Evolutionary conservation across 1,140 invertebrate species (phyloP).

Genomic region (Musca vetustissima): DNA sequence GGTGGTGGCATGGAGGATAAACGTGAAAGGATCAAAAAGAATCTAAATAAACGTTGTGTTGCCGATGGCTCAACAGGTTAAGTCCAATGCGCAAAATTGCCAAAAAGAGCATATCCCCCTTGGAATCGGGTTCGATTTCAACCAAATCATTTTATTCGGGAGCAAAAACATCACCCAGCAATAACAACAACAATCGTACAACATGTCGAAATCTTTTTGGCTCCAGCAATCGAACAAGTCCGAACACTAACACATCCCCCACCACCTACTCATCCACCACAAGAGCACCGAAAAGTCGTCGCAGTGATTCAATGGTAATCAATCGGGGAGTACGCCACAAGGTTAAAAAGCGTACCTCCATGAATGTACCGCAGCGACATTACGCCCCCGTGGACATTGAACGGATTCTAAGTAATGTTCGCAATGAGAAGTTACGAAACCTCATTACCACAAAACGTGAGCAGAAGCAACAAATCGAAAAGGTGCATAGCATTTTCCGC

Average conservation of each 20-base stretch:
- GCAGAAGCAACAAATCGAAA: constrained; percentile 43
- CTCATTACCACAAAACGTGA: constrained; percentile 42
- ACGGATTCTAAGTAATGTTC: constrained; percentile 36
- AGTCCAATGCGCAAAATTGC: constrained; percentile 9
- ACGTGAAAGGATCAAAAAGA: background rate
- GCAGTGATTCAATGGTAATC: background rate
- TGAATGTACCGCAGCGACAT: background rate
- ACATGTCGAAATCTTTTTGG: constrained; percentile 8
- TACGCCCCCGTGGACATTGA: constrained; percentile 34
- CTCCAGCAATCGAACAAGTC: background rate
- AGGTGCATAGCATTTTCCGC: constrained; percentile 45
- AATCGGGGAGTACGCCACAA: constrained; percentile 46
- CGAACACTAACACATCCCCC: background rate
- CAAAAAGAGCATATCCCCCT: background rate
- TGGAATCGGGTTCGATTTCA: constrained; percentile 13
- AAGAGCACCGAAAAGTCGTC: background rate
- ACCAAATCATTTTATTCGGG: constrained; percentile 26
- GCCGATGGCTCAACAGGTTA: background rate
- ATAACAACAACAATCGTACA: background rate
- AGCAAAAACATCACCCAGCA: background rate
- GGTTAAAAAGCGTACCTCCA: constrained; percentile 29
- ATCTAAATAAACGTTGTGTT: constrained; percentile 11
- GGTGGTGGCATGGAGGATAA: background rate
- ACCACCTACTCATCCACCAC: no score
- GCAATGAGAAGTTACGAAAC: constrained; percentile 45